phyloP scores from a whole-genome alignment of 2,113 vertebrate genomes.

The Lynx canadensis region DNA sequence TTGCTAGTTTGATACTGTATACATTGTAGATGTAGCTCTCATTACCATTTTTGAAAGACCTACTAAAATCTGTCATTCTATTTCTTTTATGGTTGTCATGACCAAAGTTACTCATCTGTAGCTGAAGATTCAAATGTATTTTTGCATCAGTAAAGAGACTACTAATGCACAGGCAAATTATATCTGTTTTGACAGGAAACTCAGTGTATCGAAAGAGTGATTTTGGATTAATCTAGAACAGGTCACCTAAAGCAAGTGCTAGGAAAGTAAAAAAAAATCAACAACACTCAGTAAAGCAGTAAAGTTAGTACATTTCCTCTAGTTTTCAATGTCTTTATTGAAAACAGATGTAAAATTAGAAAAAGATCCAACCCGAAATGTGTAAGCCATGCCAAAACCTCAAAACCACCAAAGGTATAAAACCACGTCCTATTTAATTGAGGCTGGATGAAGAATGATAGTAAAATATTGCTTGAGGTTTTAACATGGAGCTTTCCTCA shows the following conservation, averaged over 20 bases:
- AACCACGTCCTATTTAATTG: slow-evolving; percentile 71
- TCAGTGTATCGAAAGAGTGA: neutral
- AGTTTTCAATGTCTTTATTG: slow-evolving; percentile 56
- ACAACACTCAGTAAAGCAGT: slow-evolving; percentile 23
- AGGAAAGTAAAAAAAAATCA: slow-evolving; percentile 39
- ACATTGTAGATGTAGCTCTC: neutral
- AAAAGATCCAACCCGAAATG: slow-evolving; percentile 25
- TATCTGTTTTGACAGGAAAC: slow-evolving; percentile 30
- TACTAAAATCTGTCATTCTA: neutral
- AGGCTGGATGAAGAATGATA: slow-evolving; percentile 61
- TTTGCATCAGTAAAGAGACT: neutral
- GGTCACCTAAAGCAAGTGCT: slow-evolving; percentile 54
- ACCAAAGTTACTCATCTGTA: neutral
- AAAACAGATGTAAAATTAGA: slow-evolving; percentile 62
- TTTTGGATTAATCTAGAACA: slow-evolving; percentile 38
- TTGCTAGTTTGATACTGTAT: neutral
- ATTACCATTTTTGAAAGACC: neutral
- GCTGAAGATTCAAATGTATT: slow-evolving; percentile 4
- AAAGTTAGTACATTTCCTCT: slow-evolving; percentile 61
- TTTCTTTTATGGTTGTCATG: neutral
- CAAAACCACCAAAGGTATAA: slow-evolving; percentile 73
- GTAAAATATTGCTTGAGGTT: slow-evolving; percentile 69
- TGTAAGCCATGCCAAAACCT: slow-evolving; percentile 62
- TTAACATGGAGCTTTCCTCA: slow-evolving; percentile 18
- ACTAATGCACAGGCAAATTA: neutral